A percentile compares a stretch with the other conserved stretches of the same genome.
These are phyloP conservation scores for Polylopha cassiicola DNA, from an alignment of 2,888 invertebrate genomes.

Conservation along the genomic window DNA sequence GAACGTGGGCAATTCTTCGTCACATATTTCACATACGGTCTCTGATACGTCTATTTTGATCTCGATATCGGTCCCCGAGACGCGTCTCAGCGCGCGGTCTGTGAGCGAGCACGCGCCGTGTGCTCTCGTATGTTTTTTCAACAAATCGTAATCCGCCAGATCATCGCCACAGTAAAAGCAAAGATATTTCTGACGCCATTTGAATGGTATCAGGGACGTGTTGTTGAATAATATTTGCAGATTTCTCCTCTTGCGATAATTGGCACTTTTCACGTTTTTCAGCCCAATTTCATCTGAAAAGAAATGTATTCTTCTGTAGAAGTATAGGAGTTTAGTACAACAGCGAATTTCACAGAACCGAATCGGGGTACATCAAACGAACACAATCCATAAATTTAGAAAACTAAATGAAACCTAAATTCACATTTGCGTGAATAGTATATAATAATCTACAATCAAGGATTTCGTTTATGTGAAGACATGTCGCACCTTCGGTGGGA, in stretches of 20 bases:
- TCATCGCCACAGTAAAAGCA: slow-evolving; percentile 62
- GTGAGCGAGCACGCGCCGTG: slow-evolving; percentile 47
- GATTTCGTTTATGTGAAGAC: slow-evolving; percentile 50
- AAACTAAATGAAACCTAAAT: not conserved
- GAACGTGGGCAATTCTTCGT: slow-evolving; percentile 31
- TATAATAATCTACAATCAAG: slow-evolving; percentile 1
- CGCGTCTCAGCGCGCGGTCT: slow-evolving; percentile 46
- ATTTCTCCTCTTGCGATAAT: slow-evolving; percentile 42
- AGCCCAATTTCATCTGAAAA: slow-evolving; percentile 60
- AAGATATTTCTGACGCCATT: slow-evolving; percentile 58
- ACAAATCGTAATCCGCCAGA: slow-evolving; percentile 33
- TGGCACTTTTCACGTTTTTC: slow-evolving; percentile 38
- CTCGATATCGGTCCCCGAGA: slow-evolving; percentile 50
- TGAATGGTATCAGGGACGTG: slow-evolving; percentile 61
- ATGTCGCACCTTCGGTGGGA: no score
- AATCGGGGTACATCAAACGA: no score
- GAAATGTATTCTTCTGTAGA: slow-evolving; percentile 44
- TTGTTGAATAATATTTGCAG: slow-evolving; percentile 62
- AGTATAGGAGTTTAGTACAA: slow-evolving; percentile 9
- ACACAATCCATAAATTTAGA: no score
- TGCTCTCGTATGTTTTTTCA: slow-evolving; percentile 47
- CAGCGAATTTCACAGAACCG: no score
- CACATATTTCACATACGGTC: slow-evolving; percentile 49
- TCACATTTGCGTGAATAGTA: not conserved
- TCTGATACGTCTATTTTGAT: slow-evolving; percentile 61